A percentile compares a stretch with the other conserved stretches of the same genome.
Evolutionary conservation across 2,888 invertebrate genomes (phyloP).

Genomic region (Apamea monoglypha): DNA sequence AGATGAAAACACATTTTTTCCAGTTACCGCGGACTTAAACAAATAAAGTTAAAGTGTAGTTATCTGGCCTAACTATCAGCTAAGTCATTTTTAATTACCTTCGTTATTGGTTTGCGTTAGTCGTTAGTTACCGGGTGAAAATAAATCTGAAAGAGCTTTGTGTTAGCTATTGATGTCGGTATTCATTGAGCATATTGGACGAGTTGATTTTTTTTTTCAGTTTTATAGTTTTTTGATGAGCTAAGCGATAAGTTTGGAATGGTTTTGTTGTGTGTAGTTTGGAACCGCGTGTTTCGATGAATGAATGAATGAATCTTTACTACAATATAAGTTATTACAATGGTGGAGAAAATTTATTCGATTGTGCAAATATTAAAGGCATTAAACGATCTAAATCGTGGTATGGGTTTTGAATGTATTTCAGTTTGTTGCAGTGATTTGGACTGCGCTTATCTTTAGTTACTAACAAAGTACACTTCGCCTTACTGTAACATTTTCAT

Average conservation of each 20-base stretch:
- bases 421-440: neutral
- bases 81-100: slow-evolving; percentile 85
- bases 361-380: no score
- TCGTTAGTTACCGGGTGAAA: slow-evolving; percentile 59
- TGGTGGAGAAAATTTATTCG: no score
- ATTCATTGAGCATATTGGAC: slow-evolving; percentile 31
- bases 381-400: neutral
- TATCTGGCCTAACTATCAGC: slow-evolving; percentile 75
- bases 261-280: neutral
- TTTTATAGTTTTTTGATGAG: slow-evolving; percentile 9
- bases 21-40: slow-evolving; percentile 65
- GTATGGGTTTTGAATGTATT: neutral
- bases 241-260: slow-evolving; percentile 19
- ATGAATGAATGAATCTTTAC: no score
- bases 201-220: slow-evolving; percentile 17
- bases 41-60: slow-evolving; percentile 70
- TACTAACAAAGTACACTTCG: no score
- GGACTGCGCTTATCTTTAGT: neutral
- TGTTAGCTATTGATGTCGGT: slow-evolving; percentile 45
- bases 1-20: slow-evolving; percentile 73
- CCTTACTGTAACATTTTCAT: no score
- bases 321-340: no score
- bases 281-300: neutral
- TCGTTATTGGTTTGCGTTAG: slow-evolving; percentile 70
- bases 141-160: slow-evolving; percentile 51